Conservation (phyloP, 2,888 invertebrate species). For the Dendrolimus pini region DNA sequence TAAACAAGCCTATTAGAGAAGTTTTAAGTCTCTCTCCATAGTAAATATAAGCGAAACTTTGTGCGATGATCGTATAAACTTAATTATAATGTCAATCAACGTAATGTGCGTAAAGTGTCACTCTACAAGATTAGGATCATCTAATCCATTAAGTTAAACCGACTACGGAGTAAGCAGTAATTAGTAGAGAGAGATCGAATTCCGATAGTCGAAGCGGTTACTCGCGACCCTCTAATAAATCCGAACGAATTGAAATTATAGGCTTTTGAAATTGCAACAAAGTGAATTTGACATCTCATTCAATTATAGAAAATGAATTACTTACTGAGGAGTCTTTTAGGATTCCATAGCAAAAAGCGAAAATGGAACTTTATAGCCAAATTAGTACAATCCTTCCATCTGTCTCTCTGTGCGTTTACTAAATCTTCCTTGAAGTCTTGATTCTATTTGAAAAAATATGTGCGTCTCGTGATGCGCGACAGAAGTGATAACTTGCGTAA, state of each 20-base stretch:
- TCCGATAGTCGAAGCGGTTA: conserved; percentile 10
- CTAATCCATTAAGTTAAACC: conserved; percentile 48
- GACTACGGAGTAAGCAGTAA: conserved; percentile 27
- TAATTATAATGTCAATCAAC: conserved; percentile 38
- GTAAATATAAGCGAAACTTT: no score
- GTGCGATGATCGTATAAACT: no score
- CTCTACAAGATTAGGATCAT: conserved; percentile 31
- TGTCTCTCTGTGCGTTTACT: no score
- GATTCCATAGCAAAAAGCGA: no score
- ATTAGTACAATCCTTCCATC: no score
- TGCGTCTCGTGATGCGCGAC: no score
- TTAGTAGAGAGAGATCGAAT: conserved; percentile 45
- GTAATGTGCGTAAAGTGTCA: conserved; percentile 39
- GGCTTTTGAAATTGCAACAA: conserved; percentile 47
- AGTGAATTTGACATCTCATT: conserved; percentile 52
- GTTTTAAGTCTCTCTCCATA: no score
- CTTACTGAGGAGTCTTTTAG: conserved; percentile 34
- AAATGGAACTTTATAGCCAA: no score
- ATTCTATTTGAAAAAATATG: no score
- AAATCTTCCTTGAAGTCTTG: no score
- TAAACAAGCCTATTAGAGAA: no score
- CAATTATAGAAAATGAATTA: conserved; percentile 65
- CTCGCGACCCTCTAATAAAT: conserved; percentile 28
- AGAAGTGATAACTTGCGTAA: no score
- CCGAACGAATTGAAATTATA: conserved; percentile 45